These are phyloP conservation scores for Acrossocheilus fasciatus DNA, from an alignment of 2,797 vertebrate species.

Conservation along the genomic window DNA sequence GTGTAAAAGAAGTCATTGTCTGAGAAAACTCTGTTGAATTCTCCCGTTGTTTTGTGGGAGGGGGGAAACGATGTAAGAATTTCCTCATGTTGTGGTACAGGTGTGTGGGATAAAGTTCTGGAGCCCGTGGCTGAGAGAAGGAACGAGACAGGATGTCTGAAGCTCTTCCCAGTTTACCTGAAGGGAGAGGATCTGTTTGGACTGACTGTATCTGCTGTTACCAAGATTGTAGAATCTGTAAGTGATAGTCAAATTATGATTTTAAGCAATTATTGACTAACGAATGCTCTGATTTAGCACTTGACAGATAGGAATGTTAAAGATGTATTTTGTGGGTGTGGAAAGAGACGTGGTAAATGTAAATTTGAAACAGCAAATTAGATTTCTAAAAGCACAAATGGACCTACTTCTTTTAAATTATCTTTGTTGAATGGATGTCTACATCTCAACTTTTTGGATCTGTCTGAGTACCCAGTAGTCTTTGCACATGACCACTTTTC, in stretches of 20 bases:
- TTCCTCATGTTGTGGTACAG: slow-evolving; percentile 68
- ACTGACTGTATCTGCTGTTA: slow-evolving; percentile 90
- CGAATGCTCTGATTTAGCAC: background rate
- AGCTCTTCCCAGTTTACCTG: slow-evolving; percentile 91
- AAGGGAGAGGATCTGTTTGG: slow-evolving; percentile 98
- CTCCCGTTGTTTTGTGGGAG: background rate
- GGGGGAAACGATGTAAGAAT: background rate
- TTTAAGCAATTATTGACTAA: background rate
- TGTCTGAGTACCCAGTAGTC: background rate
- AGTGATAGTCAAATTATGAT: slow-evolving; percentile 54
- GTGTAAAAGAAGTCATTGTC: background rate
- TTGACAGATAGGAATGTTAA: background rate
- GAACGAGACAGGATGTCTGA: slow-evolving; percentile 86
- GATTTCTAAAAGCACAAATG: background rate
- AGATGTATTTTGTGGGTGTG: slow-evolving; percentile 4
- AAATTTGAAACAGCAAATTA: background rate
- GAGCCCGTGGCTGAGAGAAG: slow-evolving; percentile 87
- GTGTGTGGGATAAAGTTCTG: slow-evolving; percentile 95
- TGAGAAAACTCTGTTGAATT: background rate
- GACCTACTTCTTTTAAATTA: background rate
- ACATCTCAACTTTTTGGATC: background rate
- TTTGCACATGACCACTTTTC: background rate
- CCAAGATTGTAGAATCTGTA: slow-evolving; percentile 95
- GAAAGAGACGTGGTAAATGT: background rate
- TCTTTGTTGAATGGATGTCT: background rate